Base-by-base conservation (phyloP, 2,888 invertebrate species). In the Thereva unica region DNA sequence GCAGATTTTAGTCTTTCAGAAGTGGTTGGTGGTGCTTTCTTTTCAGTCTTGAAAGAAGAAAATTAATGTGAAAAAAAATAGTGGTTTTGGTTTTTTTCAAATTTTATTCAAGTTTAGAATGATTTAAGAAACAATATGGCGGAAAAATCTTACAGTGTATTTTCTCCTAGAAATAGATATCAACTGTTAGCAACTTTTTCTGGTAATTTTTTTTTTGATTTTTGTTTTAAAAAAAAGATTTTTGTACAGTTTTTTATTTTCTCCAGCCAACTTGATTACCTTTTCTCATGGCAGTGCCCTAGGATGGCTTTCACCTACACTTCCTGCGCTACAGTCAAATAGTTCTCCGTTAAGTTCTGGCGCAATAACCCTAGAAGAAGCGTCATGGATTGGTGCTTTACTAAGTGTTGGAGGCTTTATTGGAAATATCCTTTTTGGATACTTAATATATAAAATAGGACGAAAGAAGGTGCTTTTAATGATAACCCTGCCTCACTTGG, bases 331-430 rank as follows among this genome's bases (percentile, higher is more conserved):
- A 47, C 74, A 76, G 55, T 75, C 76, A 1, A n/a, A 65, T 10
- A n/a, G 57, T 9, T 34, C 3, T 4, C 72, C 70, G 9, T 44
- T 72, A 34, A 37, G 37, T 4, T 47, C 59, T 1, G 71, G 69
- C 7, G 38, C 40, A 55, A 41, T 70, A 9, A 71, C 74, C 47
- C 75, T 78, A 4, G 68, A 75, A 4, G 73, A 80, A 67, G 74
- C 75, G 2, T 80, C 80, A 34, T 80, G 80, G 80, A 70, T 80
- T 52, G 80, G 78, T 0, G 72, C 79, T 0, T 23, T 75, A 1
- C 67, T 77, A 49, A 73, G 76, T 67, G 53, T 78, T 23, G 80
- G 80, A 10, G 78, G 77, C 7, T 23, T 79, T 0, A 35, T 71
- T 9, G 80, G 80, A 2, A 80, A 78, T 67, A 70, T 76, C 10